Base-by-base conservation (phyloP, 2,797 vertebrate species). In the Chrysocyon brachyurus region DNA sequence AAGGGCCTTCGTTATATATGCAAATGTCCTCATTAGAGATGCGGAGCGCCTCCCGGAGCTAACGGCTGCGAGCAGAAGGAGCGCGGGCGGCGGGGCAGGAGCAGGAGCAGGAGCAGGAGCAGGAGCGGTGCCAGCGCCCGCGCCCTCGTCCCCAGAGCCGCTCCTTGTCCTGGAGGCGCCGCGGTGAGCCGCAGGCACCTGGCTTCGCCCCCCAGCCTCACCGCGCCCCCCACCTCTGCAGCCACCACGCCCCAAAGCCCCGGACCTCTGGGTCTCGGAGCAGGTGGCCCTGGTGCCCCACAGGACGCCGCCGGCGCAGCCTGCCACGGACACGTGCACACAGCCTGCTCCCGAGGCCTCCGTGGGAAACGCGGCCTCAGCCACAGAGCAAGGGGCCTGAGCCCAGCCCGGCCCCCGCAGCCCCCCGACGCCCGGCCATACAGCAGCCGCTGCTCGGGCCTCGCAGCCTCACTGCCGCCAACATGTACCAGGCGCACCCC, bases 1-100 rank as follows among this genome's bases (percentile, higher is more conserved):
- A 97, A 96, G 96, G 92, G 52, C 97, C 95, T 85, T 97, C 70
- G 16, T 97, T 94, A 96, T 75, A 95, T 97, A 98, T 98, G 98
- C 96, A 98, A 98, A 98, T 98, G 19, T 28, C 31, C 96, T 98
- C 92, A 98, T 98, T 97, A 98, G 96, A 84, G 92, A 98, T 98
- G 97, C 98, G 94, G 86, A 97, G 87, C 1, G 0, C 88, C 96
- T 97, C 90, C 90, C 6, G 0, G 85, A 95, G 96, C 92, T 97
- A 95, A 97, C 95, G 40, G 7, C 90, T 96, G 94, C 1, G 63
- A 96, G 85, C 86, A 46, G 95, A 87, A 94, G 84, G 87, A 90
- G 93, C 63, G 52, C 0, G 0, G 95, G 70, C 86, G 26, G 6
- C n/a, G 16, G 66, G 66, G 26, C 40, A 56, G 36, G 52, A 46